Evolutionary conservation across 1,140 invertebrate species (phyloP), one percentile per base, ranked within the genome.

Genomic region (Palaemon carinicauda): DNA sequence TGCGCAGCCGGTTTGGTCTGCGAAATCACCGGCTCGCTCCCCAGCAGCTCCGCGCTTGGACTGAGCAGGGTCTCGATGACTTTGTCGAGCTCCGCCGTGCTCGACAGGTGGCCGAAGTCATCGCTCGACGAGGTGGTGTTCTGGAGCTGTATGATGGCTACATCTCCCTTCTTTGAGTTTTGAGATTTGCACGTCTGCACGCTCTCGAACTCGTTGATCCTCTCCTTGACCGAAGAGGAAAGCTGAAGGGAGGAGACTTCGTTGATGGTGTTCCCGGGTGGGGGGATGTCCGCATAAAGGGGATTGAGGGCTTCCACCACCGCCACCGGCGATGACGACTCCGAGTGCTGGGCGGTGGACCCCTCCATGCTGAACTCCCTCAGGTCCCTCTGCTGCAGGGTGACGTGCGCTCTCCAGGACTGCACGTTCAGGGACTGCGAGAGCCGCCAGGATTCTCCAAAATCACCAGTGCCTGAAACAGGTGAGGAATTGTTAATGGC

Each of bases 161-260:
- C 69, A n/a, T 86, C 83, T 12, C 60, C 83, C 73, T 86, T 86
- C 52, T 78, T 86, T 4, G 9, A 60, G 80, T 71, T 86, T 50
- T 77, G n/a, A n/a, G 82, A 78, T 27, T 84, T 50, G 41, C 33
- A n/a, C n/a, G 74, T 85, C 80, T 86, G 83, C 56, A 83, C 88
- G 81, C 80, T 89, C 85, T 91, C 91, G 71, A 91, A 88, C 71
- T 91, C 90, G 69, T 90, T 91, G 29, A 91, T 91, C 73, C 89
- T 87, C 78, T 91, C 90, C 79, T 90, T 91, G 41, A 91, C 90
- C 12, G 90, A 90, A 14, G 91, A 91, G n/a, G 88, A 85, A 10
- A 89, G 69, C 51, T 88, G 88, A 3, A 89, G 85, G 21, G 77
- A 56, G 33, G 80, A 79, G 74, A 60, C 80, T 78, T 71, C 81